phyloP scores from a whole-genome alignment of 1,140 invertebrate genomes.

The Drosophila obscura region DNA sequence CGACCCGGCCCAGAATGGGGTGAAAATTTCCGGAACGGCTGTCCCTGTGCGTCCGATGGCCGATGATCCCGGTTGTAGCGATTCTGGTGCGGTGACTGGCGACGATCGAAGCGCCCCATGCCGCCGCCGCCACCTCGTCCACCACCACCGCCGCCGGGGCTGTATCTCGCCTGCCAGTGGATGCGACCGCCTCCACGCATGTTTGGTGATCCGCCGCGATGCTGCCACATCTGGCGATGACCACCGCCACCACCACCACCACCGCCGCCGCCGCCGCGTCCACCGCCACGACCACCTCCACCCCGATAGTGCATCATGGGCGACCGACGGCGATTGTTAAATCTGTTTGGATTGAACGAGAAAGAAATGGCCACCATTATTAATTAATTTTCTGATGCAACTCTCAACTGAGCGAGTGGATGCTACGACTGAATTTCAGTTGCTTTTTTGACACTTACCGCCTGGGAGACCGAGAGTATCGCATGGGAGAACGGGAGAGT shows the following conservation, averaged over 20 bases:
- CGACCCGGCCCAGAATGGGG: conserved; percentile 52
- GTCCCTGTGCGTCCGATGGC: conserved; percentile 61
- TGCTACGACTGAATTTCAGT: too few relatives aligned
- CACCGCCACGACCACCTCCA: conserved; percentile 47
- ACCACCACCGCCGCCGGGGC: conserved; percentile 55
- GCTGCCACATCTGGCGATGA: conserved; percentile 57
- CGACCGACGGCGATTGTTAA: conserved; percentile 75
- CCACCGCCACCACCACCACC: conserved; percentile 28
- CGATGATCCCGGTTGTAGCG: conserved; percentile 74
- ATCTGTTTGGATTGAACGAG: conserved; percentile 34
- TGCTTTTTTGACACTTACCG: conserved; percentile 43
- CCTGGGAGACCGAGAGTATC: conserved; percentile 77
- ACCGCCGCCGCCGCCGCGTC: conserved; percentile 60
- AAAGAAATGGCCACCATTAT: not conserved
- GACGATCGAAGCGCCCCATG: conserved; percentile 69
- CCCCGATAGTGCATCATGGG: conserved; percentile 73
- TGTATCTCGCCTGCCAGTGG: conserved; percentile 69
- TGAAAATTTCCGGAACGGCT: conserved; percentile 74
- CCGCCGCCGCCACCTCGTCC: conserved; percentile 61
- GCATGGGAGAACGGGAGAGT: conserved; percentile 77
- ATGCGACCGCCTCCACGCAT: conserved; percentile 61
- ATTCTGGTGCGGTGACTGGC: conserved; percentile 64
- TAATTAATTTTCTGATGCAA: not conserved
- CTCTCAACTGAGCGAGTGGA: not conserved
- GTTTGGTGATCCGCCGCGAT: conserved; percentile 54